Percentiles rank a stretch among this genome's conserved stretches.
Evolutionary conservation across 2,113 vertebrate species (phyloP).

Genomic region (Callocephalon fimbriatum): DNA sequence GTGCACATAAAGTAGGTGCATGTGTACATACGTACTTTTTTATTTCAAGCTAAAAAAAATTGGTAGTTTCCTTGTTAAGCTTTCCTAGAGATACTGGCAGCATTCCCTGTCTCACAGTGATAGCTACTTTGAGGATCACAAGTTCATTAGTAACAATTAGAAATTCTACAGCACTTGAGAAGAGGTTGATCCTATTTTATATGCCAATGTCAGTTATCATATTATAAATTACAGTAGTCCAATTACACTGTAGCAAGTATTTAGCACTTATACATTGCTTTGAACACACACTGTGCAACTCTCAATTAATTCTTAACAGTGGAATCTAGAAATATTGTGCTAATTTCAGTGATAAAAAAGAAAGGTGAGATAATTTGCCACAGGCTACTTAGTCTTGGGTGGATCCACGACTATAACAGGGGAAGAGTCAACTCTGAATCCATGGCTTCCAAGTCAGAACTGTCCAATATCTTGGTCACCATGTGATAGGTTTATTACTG

Average conservation of each 20-base stretch:
- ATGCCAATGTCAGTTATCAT: neutral
- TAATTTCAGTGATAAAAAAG: slow-evolving; percentile 24
- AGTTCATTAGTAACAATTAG: slow-evolving; percentile 50
- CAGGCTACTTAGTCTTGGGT: neutral
- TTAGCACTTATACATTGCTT: slow-evolving; percentile 12
- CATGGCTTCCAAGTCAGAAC: neutral
- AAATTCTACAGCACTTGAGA: slow-evolving; percentile 33
- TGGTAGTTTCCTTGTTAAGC: neutral
- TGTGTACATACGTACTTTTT: neutral
- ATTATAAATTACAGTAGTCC: slow-evolving; percentile 20
- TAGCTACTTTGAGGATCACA: slow-evolving; percentile 8
- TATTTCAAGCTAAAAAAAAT: neutral
- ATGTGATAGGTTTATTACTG: neutral
- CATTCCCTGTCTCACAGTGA: slow-evolving; percentile 2
- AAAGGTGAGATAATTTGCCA: neutral
- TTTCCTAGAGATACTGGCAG: slow-evolving; percentile 9
- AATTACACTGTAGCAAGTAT: slow-evolving; percentile 35
- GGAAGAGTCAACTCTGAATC: neutral
- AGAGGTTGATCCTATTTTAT: slow-evolving; percentile 22
- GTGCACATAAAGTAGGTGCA: neutral
- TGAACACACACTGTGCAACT: slow-evolving; percentile 1
- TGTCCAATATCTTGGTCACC: neutral
- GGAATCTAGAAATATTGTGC: neutral
- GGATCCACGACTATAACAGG: neutral
- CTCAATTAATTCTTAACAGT: slow-evolving; percentile 11